These are phyloP conservation scores for Heteromormyrus szaboi DNA, from an alignment of 2,797 vertebrate genomes.

Conservation along the genomic window DNA sequence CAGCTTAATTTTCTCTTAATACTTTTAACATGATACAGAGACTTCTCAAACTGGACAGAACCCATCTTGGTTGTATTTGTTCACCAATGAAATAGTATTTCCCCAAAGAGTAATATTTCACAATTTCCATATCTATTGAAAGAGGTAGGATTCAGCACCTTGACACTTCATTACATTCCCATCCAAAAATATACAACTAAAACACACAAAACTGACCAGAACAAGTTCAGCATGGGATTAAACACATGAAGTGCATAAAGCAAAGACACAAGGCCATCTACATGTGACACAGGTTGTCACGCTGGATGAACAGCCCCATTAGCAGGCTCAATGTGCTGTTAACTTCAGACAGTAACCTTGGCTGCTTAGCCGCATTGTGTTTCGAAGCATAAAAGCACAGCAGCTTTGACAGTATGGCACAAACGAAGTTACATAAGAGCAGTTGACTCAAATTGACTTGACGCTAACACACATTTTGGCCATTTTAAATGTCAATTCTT, in stretches of 20 bases:
- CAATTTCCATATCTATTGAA: not conserved
- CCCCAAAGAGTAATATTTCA: not conserved
- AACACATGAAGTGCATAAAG: not conserved
- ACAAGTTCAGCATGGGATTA: not conserved
- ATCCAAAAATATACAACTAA: not conserved
- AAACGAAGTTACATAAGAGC: not conserved
- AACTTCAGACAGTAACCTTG: not conserved
- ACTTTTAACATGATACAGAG: not conserved
- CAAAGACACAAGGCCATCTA: not conserved
- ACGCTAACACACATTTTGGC: constrained; percentile 6
- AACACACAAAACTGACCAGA: not conserved
- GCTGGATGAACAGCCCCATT: not conserved
- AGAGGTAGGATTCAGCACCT: not conserved
- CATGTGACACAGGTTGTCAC: not conserved
- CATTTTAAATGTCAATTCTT: not conserved
- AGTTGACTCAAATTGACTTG: constrained; percentile 9
- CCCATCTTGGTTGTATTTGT: not conserved
- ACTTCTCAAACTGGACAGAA: not conserved
- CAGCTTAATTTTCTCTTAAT: not conserved
- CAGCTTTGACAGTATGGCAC: not conserved
- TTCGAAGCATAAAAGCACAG: not conserved
- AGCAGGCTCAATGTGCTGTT: not conserved
- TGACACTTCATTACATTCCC: not conserved
- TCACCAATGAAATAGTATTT: not conserved
- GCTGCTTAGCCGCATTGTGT: not conserved